phyloP scores from a whole-genome alignment of 2,888 invertebrate genomes.

The Tipula unca region DNA sequence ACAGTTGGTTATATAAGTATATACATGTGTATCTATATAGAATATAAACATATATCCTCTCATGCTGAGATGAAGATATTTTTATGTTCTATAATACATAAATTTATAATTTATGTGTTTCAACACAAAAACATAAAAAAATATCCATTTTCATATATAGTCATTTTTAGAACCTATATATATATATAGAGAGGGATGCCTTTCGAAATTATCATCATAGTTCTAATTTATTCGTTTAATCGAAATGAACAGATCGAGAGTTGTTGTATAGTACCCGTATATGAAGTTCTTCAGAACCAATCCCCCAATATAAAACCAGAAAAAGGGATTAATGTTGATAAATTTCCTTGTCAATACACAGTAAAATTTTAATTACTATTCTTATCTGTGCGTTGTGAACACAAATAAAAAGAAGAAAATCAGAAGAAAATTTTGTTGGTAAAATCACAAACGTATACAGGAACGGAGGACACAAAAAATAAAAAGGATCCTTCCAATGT shows the following conservation, averaged over 20 bases:
- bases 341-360: neutral
- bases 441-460: neutral
- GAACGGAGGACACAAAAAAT: neutral
- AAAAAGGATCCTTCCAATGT: neutral
- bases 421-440: neutral
- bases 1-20: neutral
- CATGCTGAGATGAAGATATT: conserved; percentile 8
- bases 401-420: neutral
- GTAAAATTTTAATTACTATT: neutral
- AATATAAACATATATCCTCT: neutral
- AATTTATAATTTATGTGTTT: neutral
- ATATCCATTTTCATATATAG: too few relatives aligned
- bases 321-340: conserved; percentile 3
- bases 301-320: neutral
- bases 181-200: neutral
- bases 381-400: neutral
- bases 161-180: neutral
- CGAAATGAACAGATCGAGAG: neutral
- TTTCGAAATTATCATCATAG: neutral
- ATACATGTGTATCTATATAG: neutral
- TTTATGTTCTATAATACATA: neutral
- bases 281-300: neutral
- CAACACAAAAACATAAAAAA: neutral
- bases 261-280: neutral
- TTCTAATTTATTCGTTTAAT: neutral